These are phyloP conservation scores for Leptinotarsa rubiginosa DNA, from an alignment of 2,888 invertebrate species.

Conservation along the genomic window DNA sequence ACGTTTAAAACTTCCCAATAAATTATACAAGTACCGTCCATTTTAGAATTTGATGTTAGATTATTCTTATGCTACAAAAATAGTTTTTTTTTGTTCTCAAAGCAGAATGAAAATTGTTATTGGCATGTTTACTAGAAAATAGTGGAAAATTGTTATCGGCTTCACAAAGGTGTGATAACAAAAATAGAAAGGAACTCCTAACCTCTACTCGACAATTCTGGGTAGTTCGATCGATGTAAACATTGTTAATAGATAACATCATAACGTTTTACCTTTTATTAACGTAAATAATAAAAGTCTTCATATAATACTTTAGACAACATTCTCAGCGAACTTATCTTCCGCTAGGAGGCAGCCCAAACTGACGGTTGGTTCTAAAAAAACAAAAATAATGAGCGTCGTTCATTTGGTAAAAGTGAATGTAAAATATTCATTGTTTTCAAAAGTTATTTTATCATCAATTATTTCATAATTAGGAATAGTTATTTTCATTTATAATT, in stretches of 20 bases:
- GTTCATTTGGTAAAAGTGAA: too few species aligned
- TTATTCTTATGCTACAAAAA: too few species aligned
- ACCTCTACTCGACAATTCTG: conserved; percentile 41
- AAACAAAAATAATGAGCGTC: conserved; percentile 4
- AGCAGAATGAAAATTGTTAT: conserved; percentile 4
- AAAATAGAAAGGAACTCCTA: conserved; percentile 51
- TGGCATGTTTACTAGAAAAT: background rate
- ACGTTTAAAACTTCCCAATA: too few species aligned
- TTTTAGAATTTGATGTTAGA: too few species aligned
- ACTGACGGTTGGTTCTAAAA: conserved; percentile 58
- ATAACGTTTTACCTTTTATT: background rate
- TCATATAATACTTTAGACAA: conserved; percentile 29
- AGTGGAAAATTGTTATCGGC: conserved; percentile 4
- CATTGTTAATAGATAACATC: conserved; percentile 24
- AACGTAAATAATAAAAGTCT: conserved; percentile 30
- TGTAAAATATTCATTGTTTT: too few species aligned
- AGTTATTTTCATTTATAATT: too few species aligned
- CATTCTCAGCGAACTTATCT: conserved; percentile 46
- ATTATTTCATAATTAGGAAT: too few species aligned
- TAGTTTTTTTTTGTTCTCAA: background rate
- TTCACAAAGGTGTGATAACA: background rate
- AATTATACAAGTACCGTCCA: background rate
- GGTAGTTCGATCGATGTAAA: conserved; percentile 53
- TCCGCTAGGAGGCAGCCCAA: conserved; percentile 60
- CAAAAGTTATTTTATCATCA: too few species aligned